A percentile compares a stretch with the other conserved stretches of the same genome.
Conservation (phyloP, 2,888 invertebrate genomes). For the Norana najaformis region DNA sequence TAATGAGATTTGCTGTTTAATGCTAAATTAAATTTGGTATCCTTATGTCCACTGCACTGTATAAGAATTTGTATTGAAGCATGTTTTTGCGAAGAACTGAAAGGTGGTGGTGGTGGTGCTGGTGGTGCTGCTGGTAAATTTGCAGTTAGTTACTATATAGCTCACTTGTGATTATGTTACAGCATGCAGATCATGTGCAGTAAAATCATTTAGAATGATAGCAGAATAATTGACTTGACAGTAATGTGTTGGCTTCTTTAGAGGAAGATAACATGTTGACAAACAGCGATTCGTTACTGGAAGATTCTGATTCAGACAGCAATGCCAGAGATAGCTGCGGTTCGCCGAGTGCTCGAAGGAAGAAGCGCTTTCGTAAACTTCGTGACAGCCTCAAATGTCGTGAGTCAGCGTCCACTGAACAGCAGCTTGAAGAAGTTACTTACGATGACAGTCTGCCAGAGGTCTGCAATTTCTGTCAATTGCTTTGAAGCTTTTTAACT, state of each 20-base stretch:
- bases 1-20: too few relatives aligned
- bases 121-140: too few relatives aligned
- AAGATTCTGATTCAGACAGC: conserved; percentile 58
- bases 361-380: conserved; percentile 61
- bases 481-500: neutral
- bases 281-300: conserved; percentile 27
- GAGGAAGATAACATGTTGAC: conserved; percentile 22
- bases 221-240: neutral
- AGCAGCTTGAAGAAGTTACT: conserved; percentile 53
- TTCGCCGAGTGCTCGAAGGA: conserved; percentile 23
- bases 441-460: conserved; percentile 61
- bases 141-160: too few relatives aligned
- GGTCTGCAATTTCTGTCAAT: conserved; percentile 46
- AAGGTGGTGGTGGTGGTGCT: too few relatives aligned
- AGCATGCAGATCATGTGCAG: too few relatives aligned
- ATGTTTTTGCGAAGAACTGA: too few relatives aligned
- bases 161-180: neutral
- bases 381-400: conserved; percentile 54
- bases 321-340: conserved; percentile 19
- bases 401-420: conserved; percentile 36
- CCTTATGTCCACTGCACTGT: too few relatives aligned
- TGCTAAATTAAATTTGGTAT: too few relatives aligned
- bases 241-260: neutral
- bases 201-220: neutral
- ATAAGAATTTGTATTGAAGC: too few relatives aligned